phyloP scores from a whole-genome alignment of 2,113 vertebrate species.

The Proteles cristata region DNA sequence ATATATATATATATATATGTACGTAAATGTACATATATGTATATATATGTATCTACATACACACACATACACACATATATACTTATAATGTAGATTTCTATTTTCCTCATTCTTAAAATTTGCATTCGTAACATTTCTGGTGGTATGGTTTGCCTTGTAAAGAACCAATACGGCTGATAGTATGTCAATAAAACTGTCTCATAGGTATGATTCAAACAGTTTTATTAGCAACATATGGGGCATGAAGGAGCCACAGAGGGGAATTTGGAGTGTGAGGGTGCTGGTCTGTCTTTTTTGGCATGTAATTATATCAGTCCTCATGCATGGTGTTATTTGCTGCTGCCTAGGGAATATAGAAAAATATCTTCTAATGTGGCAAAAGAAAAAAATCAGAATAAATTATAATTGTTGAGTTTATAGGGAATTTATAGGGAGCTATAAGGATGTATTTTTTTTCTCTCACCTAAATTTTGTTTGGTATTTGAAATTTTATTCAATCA shows the following conservation, averaged over 20 bases:
- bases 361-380: conserved; percentile 83
- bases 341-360: conserved; percentile 85
- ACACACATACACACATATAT: not conserved
- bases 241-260: conserved; percentile 85
- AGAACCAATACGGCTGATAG: conserved; percentile 79
- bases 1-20: not conserved
- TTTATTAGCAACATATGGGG: conserved; percentile 88
- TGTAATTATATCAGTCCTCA: conserved; percentile 83
- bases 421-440: conserved; percentile 50
- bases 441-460: conserved; percentile 71
- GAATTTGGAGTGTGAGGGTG: conserved; percentile 84
- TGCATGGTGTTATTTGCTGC: conserved; percentile 85
- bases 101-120: conserved; percentile 80
- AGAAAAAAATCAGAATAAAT: conserved; percentile 84
- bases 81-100: conserved; percentile 67
- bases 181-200: conserved; percentile 86
- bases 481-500: conserved; percentile 41
- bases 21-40: no score
- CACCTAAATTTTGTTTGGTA: conserved; percentile 8
- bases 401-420: conserved; percentile 83
- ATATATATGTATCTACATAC: not conserved
- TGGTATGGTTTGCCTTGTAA: conserved; percentile 81
- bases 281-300: conserved; percentile 84
- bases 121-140: conserved; percentile 82
- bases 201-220: conserved; percentile 87